A percentile compares a stretch with the other conserved stretches of the same genome.
phyloP scores from a whole-genome alignment of 2,888 invertebrate genomes.

The Spisula solida region DNA sequence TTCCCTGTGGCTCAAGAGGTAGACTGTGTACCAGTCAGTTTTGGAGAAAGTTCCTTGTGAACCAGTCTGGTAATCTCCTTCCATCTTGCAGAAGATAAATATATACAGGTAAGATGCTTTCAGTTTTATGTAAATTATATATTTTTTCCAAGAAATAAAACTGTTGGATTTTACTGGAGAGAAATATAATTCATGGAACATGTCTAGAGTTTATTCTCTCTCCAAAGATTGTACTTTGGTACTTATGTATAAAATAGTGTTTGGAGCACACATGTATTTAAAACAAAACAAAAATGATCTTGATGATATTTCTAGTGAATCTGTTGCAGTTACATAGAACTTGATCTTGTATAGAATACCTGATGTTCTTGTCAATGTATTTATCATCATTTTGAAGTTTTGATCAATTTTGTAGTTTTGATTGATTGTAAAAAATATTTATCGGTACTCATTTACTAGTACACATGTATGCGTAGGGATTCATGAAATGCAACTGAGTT shows the following conservation, averaged over 20 bases:
- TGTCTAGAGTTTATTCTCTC: not conserved
- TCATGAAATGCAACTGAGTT: too few relatives aligned
- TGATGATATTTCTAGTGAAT: not conserved
- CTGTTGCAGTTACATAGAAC: too few relatives aligned
- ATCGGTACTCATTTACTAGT: too few relatives aligned
- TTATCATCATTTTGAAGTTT: too few relatives aligned
- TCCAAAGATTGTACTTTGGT: not conserved
- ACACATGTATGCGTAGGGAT: too few relatives aligned
- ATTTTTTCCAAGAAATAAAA: not conserved
- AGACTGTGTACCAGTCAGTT: constrained; percentile 35
- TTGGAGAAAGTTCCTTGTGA: not conserved
- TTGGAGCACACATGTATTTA: not conserved
- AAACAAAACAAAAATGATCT: not conserved
- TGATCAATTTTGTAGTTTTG: too few relatives aligned
- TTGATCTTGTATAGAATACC: too few relatives aligned
- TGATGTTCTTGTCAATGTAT: too few relatives aligned
- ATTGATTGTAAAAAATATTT: too few relatives aligned
- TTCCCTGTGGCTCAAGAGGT: constrained; percentile 15
- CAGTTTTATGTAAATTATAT: constrained; percentile 27
- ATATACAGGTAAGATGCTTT: constrained; percentile 40
- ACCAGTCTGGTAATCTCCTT: constrained; percentile 40
- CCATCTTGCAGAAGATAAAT: constrained; percentile 28
- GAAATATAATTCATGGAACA: not conserved
- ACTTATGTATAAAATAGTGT: not conserved
- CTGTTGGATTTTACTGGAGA: not conserved